phyloP scores from a whole-genome alignment of 2,113 vertebrate species.

The Cyprinodon tularosa region DNA sequence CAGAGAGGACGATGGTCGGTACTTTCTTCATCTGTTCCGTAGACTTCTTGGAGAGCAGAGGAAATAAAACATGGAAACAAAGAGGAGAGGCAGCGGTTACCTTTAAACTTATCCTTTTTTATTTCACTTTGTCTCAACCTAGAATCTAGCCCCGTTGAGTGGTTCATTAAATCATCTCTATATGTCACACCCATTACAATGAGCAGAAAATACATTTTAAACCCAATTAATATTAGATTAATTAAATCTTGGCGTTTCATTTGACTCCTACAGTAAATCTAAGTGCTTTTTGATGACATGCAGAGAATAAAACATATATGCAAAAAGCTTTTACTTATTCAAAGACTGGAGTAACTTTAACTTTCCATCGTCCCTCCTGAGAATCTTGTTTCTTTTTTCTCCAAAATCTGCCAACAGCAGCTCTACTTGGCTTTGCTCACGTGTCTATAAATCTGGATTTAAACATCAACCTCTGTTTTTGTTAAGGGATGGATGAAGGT shows the following conservation, averaged over 20 bases:
- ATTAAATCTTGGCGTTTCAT: constrained; percentile 23
- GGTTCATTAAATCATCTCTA: constrained; percentile 8
- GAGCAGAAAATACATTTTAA: constrained; percentile 4
- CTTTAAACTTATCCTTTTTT: neutral
- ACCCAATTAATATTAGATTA: constrained; percentile 17
- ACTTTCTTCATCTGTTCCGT: constrained; percentile 99
- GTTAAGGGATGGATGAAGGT: constrained; percentile 12
- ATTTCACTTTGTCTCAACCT: neutral
- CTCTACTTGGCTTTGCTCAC: constrained; percentile 17
- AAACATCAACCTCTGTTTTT: constrained; percentile 22
- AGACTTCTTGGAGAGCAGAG: constrained; percentile 88
- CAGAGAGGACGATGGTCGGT: constrained; percentile 96
- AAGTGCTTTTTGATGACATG: constrained; percentile 42
- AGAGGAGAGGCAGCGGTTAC: constrained; percentile 28
- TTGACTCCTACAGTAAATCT: neutral
- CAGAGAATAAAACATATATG: constrained; percentile 38
- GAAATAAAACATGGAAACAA: constrained; percentile 9
- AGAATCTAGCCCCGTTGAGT: neutral
- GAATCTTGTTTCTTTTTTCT: neutral
- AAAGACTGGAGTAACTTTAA: constrained; percentile 12
- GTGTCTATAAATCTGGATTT: constrained; percentile 29
- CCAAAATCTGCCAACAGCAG: constrained; percentile 53
- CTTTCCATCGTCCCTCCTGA: constrained; percentile 13
- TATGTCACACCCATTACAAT: constrained; percentile 23
- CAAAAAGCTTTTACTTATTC: constrained; percentile 40